Evolutionary conservation across 2,888 invertebrate genomes (phyloP), one percentile per base, ranked within the genome.

Genomic region (Chymomyza procnemis): DNA sequence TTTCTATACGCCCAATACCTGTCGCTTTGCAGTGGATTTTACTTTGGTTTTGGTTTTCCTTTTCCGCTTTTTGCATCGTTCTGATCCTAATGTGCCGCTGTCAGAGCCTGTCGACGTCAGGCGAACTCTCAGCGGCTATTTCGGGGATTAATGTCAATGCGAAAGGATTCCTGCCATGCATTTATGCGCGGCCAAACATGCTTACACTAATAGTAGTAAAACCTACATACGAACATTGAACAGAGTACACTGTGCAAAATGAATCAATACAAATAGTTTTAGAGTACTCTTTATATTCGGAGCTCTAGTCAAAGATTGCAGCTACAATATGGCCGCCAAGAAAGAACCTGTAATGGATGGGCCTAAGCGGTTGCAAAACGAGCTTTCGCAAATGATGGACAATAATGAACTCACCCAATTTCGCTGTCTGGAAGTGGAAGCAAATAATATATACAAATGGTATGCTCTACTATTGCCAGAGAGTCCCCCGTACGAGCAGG

Each of bases 401-500:
- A 95, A 96, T 57, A 95, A 96, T 65, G 92, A 96, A 83, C 95
- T 95, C 91, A 95, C 96, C 70, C 78, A 80, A 50, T 97, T 98
- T 92, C 94, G 96, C 88, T 97, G 97, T 90, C 96, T 99, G 77
- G 95, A 95, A 91, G 97, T 97, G 66, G 97, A 98, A 90, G 98
- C 98, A 89, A 93, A 95, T 34, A 99, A 99, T 92, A 96, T 99
- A 83, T 93, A 99, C 78, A 95, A 96, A 88, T 99, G 99, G 99
- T 96, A 96, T 90, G 98, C 98, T 73, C 93, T 98, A 66, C 96
- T 99, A 90, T 95, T 98, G 88, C 99, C 99, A 96, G 97, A 97
- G 83, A 96, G 96, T 92, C 95, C 97, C 81, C 99, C 99, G 1
- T 99, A 98, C 92, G 97, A 97, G 91, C 99, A 98, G 93, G 99